Evolutionary conservation across 2,797 vertebrate species (phyloP).

Genomic region (Perodicticus potto): DNA sequence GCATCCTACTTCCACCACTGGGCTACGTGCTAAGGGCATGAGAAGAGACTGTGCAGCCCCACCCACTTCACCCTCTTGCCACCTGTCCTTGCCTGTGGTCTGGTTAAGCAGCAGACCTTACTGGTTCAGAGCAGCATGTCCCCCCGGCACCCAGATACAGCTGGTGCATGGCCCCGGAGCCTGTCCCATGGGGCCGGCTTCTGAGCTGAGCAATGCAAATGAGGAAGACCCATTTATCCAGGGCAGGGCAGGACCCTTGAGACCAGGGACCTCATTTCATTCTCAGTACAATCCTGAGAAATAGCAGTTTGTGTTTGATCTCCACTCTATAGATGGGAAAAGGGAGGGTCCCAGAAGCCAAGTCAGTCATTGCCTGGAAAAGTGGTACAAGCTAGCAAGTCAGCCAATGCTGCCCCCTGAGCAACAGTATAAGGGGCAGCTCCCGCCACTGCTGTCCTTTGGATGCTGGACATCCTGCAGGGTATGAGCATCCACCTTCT

Average conservation of each 20-base stretch:
- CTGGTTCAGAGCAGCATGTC: neutral
- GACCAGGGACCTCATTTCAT: accelerated
- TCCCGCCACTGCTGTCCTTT: accelerated
- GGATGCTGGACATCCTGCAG: accelerated
- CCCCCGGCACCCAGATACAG: too few species aligned
- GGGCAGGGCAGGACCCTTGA: neutral
- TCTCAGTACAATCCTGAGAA: neutral
- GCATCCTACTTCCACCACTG: neutral
- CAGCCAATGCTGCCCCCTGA: neutral
- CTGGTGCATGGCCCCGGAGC: accelerated
- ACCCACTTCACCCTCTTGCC: accelerated
- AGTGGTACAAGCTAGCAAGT: neutral
- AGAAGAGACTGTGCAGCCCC: neutral
- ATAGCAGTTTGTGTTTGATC: neutral
- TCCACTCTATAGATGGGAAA: neutral
- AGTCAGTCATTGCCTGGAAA: too few species aligned
- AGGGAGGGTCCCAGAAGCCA: neutral
- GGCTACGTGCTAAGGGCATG: neutral
- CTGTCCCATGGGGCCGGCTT: neutral
- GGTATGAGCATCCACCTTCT: neutral
- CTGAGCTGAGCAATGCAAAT: neutral
- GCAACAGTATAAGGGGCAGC: neutral
- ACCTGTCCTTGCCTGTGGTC: neutral
- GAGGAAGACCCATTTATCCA: neutral
- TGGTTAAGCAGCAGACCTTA: neutral